Evolutionary conservation across 2,888 invertebrate species (phyloP).

Genomic region (Mesorhabditis spiculigera): DNA sequence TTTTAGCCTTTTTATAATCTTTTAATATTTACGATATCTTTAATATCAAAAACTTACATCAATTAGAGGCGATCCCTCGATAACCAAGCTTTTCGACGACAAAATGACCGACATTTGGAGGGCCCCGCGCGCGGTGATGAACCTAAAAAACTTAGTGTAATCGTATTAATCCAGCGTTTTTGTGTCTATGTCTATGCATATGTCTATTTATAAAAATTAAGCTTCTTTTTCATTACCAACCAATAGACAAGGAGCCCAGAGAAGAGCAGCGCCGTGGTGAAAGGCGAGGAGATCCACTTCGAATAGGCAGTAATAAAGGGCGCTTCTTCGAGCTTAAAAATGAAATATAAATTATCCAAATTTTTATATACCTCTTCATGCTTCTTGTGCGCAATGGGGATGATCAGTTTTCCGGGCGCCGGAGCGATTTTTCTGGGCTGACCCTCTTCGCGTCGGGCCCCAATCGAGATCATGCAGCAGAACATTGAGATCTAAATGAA

Average conservation of each 20-base stretch:
- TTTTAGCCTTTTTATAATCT: too few relatives aligned
- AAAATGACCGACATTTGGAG: slow-evolving; percentile 41
- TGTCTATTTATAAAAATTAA: neutral
- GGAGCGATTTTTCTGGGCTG: neutral
- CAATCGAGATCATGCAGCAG: slow-evolving; percentile 34
- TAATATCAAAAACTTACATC: slow-evolving; percentile 20
- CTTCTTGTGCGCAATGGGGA: neutral
- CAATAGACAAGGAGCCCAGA: slow-evolving; percentile 36
- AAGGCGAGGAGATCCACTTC: slow-evolving; percentile 45
- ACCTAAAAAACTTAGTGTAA: slow-evolving; percentile 19
- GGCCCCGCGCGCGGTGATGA: slow-evolving; percentile 33
- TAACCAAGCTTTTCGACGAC: slow-evolving; percentile 48
- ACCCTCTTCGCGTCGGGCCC: slow-evolving; percentile 24
- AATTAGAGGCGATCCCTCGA: slow-evolving; percentile 47
- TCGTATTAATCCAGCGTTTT: neutral
- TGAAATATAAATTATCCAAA: neutral
- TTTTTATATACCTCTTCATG: neutral
- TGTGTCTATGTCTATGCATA: slow-evolving; percentile 9
- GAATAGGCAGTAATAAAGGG: slow-evolving; percentile 41
- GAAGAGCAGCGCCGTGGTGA: slow-evolving; percentile 45
- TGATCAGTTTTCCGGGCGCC: neutral
- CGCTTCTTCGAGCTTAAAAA: neutral
- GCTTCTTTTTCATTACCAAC: neutral
- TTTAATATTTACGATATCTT: too few relatives aligned
- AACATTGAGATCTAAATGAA: slow-evolving; percentile 40